Base-by-base conservation (phyloP, 2,113 vertebrate species). In the Callorhinus ursinus region DNA sequence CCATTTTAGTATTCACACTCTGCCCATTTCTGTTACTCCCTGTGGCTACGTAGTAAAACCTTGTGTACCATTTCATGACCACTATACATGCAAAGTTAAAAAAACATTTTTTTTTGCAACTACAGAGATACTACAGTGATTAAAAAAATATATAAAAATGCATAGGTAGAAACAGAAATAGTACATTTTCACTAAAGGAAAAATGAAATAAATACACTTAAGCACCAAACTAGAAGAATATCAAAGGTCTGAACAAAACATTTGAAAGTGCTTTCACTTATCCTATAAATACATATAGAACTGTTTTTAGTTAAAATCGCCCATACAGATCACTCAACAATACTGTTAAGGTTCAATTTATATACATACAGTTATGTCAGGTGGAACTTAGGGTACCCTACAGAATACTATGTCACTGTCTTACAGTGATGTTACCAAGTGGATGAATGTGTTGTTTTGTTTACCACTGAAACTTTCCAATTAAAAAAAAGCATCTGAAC, bases 251-350 rank as follows among this genome's bases (percentile, higher is more conserved):
- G 33, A 90, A 63, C 49, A 94, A 81, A 81, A 89, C 13, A 88
- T 1, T 0, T 89, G 1, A 90, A 97, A 98, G 74, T 95, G 82
- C 36, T 98, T 96, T 92, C 92, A 98, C 88, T 97, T 97, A 89
- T 90, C 89, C 31, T 82, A 94, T 97, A 98, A 98, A 98, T 97
- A 98, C 91, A 95, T 97, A 86, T 93, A 93, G 87, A 98, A 97
- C 79, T 98, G 90, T 92, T 98, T 98, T 98, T 77, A 97, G 94
- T 99, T 98, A 98, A 98, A 98, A 77, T 97, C 98, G 95, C 90
- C 98, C 97, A 97, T 65, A 94, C 6, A 98, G 98, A 98, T 98
- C 98, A 98, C 65, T 72, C 4, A 55, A 42, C 55, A 88, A 61
- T 67, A 71, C 5, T 59, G 72, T 72, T 92, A 93, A 87, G 55